Percentiles rank a stretch among this genome's conserved stretches.
Conservation (phyloP, 2,797 vertebrate species). For the Nasua narica region DNA sequence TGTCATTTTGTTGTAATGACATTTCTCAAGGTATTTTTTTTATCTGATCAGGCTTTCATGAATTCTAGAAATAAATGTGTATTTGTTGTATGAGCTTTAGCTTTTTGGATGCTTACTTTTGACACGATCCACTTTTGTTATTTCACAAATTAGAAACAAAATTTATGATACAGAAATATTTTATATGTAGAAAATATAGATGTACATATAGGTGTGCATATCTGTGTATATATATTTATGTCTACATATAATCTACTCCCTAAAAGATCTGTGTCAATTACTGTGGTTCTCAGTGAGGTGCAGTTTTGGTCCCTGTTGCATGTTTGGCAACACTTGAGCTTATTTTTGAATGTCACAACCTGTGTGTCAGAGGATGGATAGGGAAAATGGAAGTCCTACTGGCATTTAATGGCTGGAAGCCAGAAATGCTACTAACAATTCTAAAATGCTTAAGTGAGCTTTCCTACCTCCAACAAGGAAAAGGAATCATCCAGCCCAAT, state of each 20-base stretch:
- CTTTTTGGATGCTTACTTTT: neutral
- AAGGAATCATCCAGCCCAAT: neutral
- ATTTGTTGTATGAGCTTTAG: neutral
- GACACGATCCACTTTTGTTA: neutral
- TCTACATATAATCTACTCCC: neutral
- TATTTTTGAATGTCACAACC: neutral
- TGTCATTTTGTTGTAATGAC: neutral
- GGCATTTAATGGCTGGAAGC: neutral
- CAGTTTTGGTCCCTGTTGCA: neutral
- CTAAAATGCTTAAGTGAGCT: neutral
- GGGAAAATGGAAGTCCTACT: neutral
- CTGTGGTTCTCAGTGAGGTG: neutral
- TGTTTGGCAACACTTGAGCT: neutral
- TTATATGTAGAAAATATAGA: neutral
- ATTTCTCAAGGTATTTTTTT: neutral
- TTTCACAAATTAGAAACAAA: neutral
- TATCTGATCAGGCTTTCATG: neutral
- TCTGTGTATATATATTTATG: neutral
- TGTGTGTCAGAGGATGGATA: neutral
- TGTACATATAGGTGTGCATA: neutral
- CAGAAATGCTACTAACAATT: neutral
- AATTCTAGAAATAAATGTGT: conserved; percentile 22
- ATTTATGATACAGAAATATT: neutral
- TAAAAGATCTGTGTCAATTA: neutral
- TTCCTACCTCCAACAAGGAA: neutral